Base-by-base conservation (phyloP, 2,113 vertebrate species). In the Pelodiscus sinensis region DNA sequence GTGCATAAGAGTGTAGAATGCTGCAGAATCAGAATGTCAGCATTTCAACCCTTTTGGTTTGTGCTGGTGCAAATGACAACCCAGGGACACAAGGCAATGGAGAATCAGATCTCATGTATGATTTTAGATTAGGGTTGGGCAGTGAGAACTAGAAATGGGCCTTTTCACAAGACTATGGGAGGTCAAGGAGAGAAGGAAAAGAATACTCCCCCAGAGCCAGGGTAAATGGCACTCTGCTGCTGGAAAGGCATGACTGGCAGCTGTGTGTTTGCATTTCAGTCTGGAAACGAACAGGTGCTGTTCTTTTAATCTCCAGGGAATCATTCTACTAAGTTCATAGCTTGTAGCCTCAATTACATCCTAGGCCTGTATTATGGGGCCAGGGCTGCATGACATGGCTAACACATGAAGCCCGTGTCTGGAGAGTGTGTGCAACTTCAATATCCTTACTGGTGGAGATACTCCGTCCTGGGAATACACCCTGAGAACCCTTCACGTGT, bases 201-300 rank as follows among this genome's bases (percentile, higher is more conserved):
- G n/a, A 87, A 10, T 8, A 19, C 56, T 62, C 24, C 2, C 65
- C 56, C 78, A 14, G 22, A 2, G 38, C 10, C 24, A 75, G 73
- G 44, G 57, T 21, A 19, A 55, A 8, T 0, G 15, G n/a, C 35
- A 73, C 8, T 60, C 2, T 0, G 38, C 1, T 2, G 80, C 13
- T 71, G 25, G 29, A 68, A 68, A 35, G 65, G 65, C n/a, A 21
- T 62, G 75, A 0, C 54, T 51, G 0, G 0, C 18, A 24, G 9
- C 51, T 51, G 7, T 82, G 88, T 44, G 21, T 71, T 68, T 22
- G 68, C 22, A 52, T 27, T 50, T 0, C 1, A 13, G 51, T 1
- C 1, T 1, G 57, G 29, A 83, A 82, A 44, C 7, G 44, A 55
- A 25, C 35, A n/a, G 79, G 81, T 35, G 5, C 4, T 22, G 16